These are phyloP conservation scores for Theonella swinhoei DNA, from an alignment of 37 sponge, comb jelly and placozoan species.

Conservation along the genomic window DNA sequence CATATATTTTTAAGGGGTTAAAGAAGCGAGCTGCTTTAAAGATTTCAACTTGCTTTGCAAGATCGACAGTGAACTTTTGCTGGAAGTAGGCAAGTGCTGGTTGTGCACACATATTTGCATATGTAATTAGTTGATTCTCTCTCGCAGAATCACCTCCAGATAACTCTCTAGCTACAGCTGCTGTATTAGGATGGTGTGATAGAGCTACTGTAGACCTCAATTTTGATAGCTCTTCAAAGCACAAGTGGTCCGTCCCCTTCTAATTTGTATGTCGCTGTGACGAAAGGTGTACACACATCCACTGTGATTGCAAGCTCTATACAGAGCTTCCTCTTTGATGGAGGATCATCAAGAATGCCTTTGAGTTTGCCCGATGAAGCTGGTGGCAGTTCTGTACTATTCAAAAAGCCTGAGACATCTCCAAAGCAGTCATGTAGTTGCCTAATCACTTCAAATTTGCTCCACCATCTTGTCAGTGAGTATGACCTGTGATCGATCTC, in stretches of 20 bases:
- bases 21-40: slow-evolving; percentile 25
- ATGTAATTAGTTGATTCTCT: neutral
- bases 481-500: neutral
- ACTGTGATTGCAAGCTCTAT: neutral
- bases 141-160: neutral
- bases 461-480: slow-evolving; percentile 14
- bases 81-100: slow-evolving; percentile 22
- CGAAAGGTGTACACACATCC: slow-evolving; percentile 19
- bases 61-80: neutral
- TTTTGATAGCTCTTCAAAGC: too few relatives aligned
- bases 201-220: too few relatives aligned
- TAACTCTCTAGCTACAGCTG: slow-evolving; percentile 16
- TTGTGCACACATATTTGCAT: slow-evolving; percentile 18
- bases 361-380: neutral
- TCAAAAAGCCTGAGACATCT: slow-evolving; percentile 1
- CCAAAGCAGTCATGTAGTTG: slow-evolving; percentile 10
- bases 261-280: slow-evolving; percentile 14
- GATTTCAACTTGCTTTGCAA: neutral
- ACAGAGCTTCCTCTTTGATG: neutral
- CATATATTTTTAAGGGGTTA: slow-evolving; percentile 14
- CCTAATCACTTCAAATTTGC: slow-evolving; percentile 8
- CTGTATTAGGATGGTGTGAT: slow-evolving; percentile 10
- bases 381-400: neutral
- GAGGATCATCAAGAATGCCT: slow-evolving; percentile 1
- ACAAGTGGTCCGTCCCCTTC: too few relatives aligned